These are phyloP conservation scores for Pseudomyrmex sp. DNA, from an alignment of 1,140 invertebrate genomes.

Conservation along the genomic window DNA sequence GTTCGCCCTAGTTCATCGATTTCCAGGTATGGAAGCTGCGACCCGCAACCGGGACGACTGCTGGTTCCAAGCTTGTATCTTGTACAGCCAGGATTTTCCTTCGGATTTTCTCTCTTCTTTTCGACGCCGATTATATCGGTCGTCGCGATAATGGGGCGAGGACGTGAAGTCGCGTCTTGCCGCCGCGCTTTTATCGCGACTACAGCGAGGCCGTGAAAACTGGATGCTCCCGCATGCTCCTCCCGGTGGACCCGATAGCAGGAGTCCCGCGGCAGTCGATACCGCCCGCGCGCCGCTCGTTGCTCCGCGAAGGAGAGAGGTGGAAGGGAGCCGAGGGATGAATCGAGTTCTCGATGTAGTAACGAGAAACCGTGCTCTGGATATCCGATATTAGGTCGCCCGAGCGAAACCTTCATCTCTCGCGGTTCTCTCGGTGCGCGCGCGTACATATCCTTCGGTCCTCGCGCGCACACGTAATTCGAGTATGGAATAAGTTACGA, in stretches of 20 bases:
- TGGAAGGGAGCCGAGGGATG: constrained; percentile 3
- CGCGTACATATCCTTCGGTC: background rate
- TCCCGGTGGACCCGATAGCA: background rate
- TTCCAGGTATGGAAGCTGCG: constrained; percentile 49
- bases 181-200: background rate
- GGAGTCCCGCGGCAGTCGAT: constrained; percentile 28
- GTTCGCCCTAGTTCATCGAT: constrained; percentile 52
- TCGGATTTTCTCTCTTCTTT: background rate
- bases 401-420: constrained; percentile 30
- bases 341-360: constrained; percentile 10
- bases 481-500: too few relatives aligned
- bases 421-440: constrained; percentile 5
- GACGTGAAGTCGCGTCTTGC: too few relatives aligned
- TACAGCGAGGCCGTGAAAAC: constrained; percentile 23
- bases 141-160: too few relatives aligned
- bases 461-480: background rate
- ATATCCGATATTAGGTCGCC: constrained; percentile 64
- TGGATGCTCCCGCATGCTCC: background rate
- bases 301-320: background rate
- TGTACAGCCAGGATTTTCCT: background rate
- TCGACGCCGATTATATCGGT: too few relatives aligned
- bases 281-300: constrained; percentile 13
- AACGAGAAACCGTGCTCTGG: constrained; percentile 62
- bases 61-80: constrained; percentile 1
- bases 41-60: background rate